phyloP scores from a whole-genome alignment of 2,797 vertebrate genomes.

The Sebastes cheni region DNA sequence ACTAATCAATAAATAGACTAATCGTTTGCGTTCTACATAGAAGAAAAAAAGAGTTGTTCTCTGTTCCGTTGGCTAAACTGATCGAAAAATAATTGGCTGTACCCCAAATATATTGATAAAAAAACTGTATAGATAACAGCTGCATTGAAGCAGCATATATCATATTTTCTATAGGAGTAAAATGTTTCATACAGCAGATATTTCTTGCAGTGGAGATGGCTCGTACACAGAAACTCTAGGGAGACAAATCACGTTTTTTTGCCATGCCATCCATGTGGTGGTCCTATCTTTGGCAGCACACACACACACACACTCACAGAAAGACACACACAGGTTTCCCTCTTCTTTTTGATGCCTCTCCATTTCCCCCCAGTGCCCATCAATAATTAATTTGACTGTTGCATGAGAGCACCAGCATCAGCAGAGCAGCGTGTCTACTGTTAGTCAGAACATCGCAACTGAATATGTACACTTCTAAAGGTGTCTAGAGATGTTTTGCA shows the following conservation, averaged over 20 bases:
- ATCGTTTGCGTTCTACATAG: too few relatives aligned
- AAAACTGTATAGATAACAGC: not conserved
- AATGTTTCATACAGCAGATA: not conserved
- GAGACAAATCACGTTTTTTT: conserved; percentile 17
- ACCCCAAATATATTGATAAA: not conserved
- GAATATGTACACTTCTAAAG: not conserved
- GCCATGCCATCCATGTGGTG: conserved; percentile 3
- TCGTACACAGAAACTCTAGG: not conserved
- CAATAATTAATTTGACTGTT: conserved; percentile 46
- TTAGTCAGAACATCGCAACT: not conserved
- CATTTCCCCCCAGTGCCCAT: conserved; percentile 20
- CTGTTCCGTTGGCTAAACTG: too few relatives aligned
- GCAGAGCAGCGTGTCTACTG: not conserved
- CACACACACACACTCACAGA: not conserved
- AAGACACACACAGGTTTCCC: not conserved
- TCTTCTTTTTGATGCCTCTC: conserved; percentile 32
- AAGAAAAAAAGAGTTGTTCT: too few relatives aligned
- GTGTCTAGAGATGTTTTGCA: not conserved
- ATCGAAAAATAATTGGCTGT: not conserved
- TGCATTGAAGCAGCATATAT: not conserved
- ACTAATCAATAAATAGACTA: too few relatives aligned
- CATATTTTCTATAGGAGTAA: not conserved
- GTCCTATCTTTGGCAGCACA: not conserved
- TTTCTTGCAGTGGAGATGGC: conserved; percentile 1
- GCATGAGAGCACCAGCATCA: conserved; percentile 6